Evolutionary conservation across 2,888 invertebrate genomes (phyloP), one percentile per base, ranked within the genome.

Genomic region (Latrodectus hesperus): DNA sequence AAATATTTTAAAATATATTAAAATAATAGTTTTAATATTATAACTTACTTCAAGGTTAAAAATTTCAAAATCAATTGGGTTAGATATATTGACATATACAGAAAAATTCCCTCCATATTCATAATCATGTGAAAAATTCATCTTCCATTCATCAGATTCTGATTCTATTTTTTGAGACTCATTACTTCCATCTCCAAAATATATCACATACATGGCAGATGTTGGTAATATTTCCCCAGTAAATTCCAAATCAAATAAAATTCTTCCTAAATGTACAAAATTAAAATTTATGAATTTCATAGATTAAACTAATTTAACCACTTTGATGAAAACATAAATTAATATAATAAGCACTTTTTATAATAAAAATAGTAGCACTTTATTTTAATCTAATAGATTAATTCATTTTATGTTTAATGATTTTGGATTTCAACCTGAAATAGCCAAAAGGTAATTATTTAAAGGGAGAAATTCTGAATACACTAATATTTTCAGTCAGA

Each of bases 41-140:
- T 51, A 51, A 82, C 76, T 73, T 82, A 88, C 88, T 38, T 9
- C 17, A 38, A 78, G 9, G 65, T 75, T 8, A 71, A 88, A 85
- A 38, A 88, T 38, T 81, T 85, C 88, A 53, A 26, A 82, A 70
- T 78, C 77, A 2, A 90, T 89, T 14, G 83, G 53, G 70, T 90
- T 90, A 53, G 85, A 89, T 71, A 90, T 89, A 70, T 77, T 85
- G 3, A 89, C 89, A 14, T 73, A 26, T 11, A 90, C 81, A 53
- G 83, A 78, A 84, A 88, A 90, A 73, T 88, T 73, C 10, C 90
- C 90, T 55, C 73, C 86, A 10, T 26, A 78, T 14, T 81, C 73
- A 81, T 91, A 90, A 55, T 52, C 70, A 87, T 91, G 90, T 14
- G 79, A 74, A 64, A 90, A 68, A 51, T 67, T 52, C 16, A 38